These are phyloP conservation scores for Pristionchus japonicus DNA, from an alignment of 2,888 invertebrate species.

Conservation along the genomic window DNA sequence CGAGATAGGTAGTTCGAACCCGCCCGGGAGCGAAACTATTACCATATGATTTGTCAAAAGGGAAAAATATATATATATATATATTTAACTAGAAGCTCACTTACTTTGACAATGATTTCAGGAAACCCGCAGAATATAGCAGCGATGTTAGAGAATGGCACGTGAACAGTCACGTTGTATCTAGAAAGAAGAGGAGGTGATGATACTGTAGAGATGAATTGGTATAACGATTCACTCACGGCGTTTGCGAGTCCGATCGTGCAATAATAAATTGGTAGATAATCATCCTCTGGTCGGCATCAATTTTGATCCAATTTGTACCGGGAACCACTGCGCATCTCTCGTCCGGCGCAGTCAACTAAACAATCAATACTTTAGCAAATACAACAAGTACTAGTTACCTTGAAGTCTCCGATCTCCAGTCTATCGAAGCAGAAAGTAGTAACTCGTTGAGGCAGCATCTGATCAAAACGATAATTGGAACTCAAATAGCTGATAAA, in stretches of 20 bases:
- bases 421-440: constrained; percentile 4
- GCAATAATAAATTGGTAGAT: constrained; percentile 40
- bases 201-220: neutral
- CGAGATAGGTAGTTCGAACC: constrained; percentile 73
- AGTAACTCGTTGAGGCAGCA: neutral
- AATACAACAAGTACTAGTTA: neutral
- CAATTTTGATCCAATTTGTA: constrained; percentile 28
- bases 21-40: constrained; percentile 59
- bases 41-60: no score
- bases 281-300: neutral
- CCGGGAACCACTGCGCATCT: neutral
- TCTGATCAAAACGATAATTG: neutral
- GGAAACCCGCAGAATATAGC: neutral
- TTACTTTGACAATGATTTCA: constrained; percentile 15
- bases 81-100: no score
- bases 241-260: neutral
- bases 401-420: constrained; percentile 28
- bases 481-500: neutral
- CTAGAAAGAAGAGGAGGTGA: neutral
- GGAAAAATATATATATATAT: no score
- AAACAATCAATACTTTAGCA: neutral
- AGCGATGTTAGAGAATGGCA: constrained; percentile 24
- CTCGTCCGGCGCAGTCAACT: constrained; percentile 29
- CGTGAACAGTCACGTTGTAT: constrained; percentile 13
- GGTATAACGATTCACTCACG: neutral